Conservation (phyloP, 1,140 invertebrate species). For the Aphelenchoides besseyi region DNA sequence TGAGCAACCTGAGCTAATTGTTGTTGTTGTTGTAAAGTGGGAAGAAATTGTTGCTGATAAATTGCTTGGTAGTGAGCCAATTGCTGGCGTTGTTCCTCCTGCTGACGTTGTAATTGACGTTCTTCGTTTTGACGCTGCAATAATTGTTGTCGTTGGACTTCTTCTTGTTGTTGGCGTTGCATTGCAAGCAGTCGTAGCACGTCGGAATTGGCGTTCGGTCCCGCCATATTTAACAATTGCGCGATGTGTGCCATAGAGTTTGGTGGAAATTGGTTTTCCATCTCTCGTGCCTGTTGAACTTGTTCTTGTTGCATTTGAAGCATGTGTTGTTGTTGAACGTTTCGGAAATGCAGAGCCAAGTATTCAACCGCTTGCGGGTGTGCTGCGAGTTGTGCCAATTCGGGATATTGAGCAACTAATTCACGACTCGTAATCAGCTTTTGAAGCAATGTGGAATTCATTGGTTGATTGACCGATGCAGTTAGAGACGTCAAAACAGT, state of each 20-base stretch:
- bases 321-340: slow-evolving; percentile 23
- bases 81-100: slow-evolving; percentile 29
- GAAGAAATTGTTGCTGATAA: not conserved
- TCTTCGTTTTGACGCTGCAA: slow-evolving; percentile 21
- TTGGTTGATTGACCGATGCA: not conserved
- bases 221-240: not conserved
- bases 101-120: slow-evolving; percentile 30
- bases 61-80: slow-evolving; percentile 6
- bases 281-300: not conserved
- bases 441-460: not conserved
- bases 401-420: not conserved
- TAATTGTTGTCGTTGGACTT: slow-evolving; percentile 7
- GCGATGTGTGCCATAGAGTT: too few species aligned
- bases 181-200: slow-evolving; percentile 18
- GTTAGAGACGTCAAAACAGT: not conserved
- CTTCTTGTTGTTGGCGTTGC: slow-evolving; percentile 29
- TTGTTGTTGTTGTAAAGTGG: slow-evolving; percentile 27
- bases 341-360: not conserved
- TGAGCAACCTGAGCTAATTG: slow-evolving; percentile 10
- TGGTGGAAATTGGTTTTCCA: not conserved
- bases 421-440: not conserved
- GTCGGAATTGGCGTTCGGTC: slow-evolving; percentile 22
- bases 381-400: not conserved
- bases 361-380: not conserved
- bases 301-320: slow-evolving; percentile 22